Evolutionary conservation across 2,888 invertebrate genomes (phyloP).

Genomic region (Ptilodon capucinus): DNA sequence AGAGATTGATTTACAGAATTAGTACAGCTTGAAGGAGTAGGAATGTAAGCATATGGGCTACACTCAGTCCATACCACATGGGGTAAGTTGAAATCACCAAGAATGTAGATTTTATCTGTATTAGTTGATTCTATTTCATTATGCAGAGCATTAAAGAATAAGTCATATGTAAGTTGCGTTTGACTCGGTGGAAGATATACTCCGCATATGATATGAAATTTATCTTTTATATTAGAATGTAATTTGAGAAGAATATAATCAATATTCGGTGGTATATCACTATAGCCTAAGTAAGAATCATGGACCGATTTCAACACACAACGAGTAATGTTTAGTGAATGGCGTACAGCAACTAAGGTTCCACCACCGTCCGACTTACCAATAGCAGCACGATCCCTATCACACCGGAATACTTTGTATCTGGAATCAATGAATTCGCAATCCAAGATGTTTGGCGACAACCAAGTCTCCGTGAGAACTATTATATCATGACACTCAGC

Average conservation of each 20-base stretch:
- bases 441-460: neutral
- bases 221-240: neutral
- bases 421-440: neutral
- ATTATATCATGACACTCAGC: slow-evolving; percentile 2
- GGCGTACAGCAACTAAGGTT: neutral
- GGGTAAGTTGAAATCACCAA: slow-evolving; percentile 1
- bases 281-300: neutral
- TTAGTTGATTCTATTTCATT: neutral
- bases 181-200: neutral
- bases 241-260: slow-evolving; percentile 1
- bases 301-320: too few relatives aligned
- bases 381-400: neutral
- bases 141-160: neutral
- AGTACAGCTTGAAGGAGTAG: neutral
- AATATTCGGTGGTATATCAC: neutral
- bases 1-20: too few relatives aligned
- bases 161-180: neutral
- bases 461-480: slow-evolving; percentile 3
- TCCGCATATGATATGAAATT: neutral
- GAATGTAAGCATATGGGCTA: neutral
- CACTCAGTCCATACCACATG: neutral
- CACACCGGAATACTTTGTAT: neutral
- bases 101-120: neutral
- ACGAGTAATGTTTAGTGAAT: neutral
- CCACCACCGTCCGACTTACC: slow-evolving; percentile 2